Conservation (phyloP, 2,888 invertebrate species). For the Dusona sp. region DNA sequence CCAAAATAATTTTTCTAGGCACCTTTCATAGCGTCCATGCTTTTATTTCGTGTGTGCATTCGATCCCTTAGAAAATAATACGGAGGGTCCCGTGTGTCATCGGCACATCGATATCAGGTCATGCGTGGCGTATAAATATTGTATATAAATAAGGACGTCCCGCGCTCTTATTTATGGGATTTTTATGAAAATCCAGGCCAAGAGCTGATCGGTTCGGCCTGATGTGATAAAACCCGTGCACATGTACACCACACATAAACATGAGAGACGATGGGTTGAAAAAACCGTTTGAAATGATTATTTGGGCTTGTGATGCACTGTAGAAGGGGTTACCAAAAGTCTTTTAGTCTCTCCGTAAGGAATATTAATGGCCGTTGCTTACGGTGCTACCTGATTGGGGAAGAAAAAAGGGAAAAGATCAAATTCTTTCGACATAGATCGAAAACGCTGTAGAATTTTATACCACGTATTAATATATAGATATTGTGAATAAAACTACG, state of each 20-base stretch:
- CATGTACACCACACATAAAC: background rate
- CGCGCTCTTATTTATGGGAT: slow-evolving; percentile 79
- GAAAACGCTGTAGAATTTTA: slow-evolving; percentile 29
- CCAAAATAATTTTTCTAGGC: background rate
- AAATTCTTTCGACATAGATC: slow-evolving; percentile 48
- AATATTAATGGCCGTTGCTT: slow-evolving; percentile 63
- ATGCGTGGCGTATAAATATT: slow-evolving; percentile 82
- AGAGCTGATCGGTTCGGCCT: background rate
- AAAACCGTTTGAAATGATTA: slow-evolving; percentile 64
- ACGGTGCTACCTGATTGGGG: slow-evolving; percentile 39
- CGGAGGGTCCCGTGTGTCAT: slow-evolving; percentile 22
- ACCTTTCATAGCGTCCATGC: background rate
- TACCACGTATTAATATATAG: slow-evolving; percentile 70
- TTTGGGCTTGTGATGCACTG: slow-evolving; percentile 19
- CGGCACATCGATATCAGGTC: slow-evolving; percentile 71
- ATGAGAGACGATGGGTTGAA: slow-evolving; percentile 5
- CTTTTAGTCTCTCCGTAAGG: slow-evolving; percentile 46
- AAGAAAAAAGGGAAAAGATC: slow-evolving; percentile 45
- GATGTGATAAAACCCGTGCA: slow-evolving; percentile 1
- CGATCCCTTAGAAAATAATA: slow-evolving; percentile 9
- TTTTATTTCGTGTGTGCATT: background rate
- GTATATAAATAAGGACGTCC: slow-evolving; percentile 80
- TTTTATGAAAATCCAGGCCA: slow-evolving; percentile 80
- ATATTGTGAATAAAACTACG: slow-evolving; percentile 77
- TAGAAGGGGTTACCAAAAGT: slow-evolving; percentile 29